Evolutionary conservation across 2,888 invertebrate genomes (phyloP), one percentile per base, ranked within the genome.

Genomic region (Sepioteuthis lessoniana): DNA sequence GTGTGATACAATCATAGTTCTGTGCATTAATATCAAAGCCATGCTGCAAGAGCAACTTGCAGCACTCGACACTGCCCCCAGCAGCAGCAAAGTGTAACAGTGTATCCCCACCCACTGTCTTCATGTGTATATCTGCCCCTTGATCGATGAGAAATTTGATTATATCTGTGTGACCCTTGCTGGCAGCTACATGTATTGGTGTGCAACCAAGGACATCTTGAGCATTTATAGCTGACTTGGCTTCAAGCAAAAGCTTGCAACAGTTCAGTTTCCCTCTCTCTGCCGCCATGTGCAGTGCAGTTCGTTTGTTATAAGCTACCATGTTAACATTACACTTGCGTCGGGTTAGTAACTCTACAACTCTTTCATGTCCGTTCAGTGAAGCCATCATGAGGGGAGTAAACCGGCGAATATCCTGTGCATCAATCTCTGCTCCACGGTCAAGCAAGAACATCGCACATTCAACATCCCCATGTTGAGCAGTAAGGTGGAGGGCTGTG

Each of bases 381-480:
- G 96, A 96, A 10, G 97, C 97, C 96, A 97, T 96, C 96, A 97
- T 97, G n/a, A 97, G 94, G 5, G 97, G 97, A 5, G 97, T 96
- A 95, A 97, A 97, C 38, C 96, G 95, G 16, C 96, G 95, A 50
- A 96, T 96, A 94, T 97, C 97, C 93, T 96, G 96, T 2, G 96
- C 96, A 94, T 97, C 97, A 46, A 96, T 96, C 95, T 97, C 96
- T 13, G 97, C 97, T 8, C 96, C 96, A 37, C 95, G 95, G 46
- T 96, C 95, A 5, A 96, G 95, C 93, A 96, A 95, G 94, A 96
- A 95, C 94, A 95, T 95, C 94, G 96, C 96, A 90, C 96, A 96
- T 91, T 96, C 95, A 25, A 95, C 91, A 94, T 96, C 96, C 0
- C 96, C 96, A 95, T 96, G 96, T 93, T 96, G 96, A 4, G 96